Percentiles rank a stretch among this genome's conserved stretches.
phyloP scores from a whole-genome alignment of 1,140 invertebrate species.

The Drosophila carrolli region DNA sequence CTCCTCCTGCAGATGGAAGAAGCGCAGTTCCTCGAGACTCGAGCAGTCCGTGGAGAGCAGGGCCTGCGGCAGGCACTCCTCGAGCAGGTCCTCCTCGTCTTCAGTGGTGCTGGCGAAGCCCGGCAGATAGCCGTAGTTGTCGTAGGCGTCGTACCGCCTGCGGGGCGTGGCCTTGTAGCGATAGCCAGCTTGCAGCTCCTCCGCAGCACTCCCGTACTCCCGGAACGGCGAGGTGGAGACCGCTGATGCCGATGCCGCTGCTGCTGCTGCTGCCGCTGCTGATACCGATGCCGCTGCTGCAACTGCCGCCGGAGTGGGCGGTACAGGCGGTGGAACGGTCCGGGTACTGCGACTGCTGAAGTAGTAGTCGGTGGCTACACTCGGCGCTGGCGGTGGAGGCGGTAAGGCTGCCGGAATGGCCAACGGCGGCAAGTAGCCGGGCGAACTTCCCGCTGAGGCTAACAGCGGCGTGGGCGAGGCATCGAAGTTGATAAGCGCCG shows the following conservation, averaged over 20 bases:
- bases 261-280: conserved; percentile 28
- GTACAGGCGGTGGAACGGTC: conserved; percentile 42
- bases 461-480: conserved; percentile 72
- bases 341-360: conserved; percentile 60
- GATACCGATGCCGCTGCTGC: conserved; percentile 25
- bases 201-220: conserved; percentile 55
- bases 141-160: conserved; percentile 77
- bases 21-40: conserved; percentile 70
- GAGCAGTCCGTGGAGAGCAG: conserved; percentile 72
- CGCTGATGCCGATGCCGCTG: conserved; percentile 25
- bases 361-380: conserved; percentile 70
- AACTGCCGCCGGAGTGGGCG: conserved; percentile 41
- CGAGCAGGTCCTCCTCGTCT: conserved; percentile 73
- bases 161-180: conserved; percentile 73
- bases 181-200: conserved; percentile 79
- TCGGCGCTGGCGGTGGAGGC: conserved; percentile 65
- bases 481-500: conserved; percentile 72
- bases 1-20: conserved; percentile 60
- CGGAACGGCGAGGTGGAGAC: conserved; percentile 45
- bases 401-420: conserved; percentile 57
- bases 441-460: conserved; percentile 62
- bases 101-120: conserved; percentile 74
- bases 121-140: conserved; percentile 76
- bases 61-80: conserved; percentile 64
- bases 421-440: conserved; percentile 63